Evolutionary conservation across 2,888 invertebrate species (phyloP), one percentile per base, ranked within the genome.

Genomic region (Leptopilina syphax): DNA sequence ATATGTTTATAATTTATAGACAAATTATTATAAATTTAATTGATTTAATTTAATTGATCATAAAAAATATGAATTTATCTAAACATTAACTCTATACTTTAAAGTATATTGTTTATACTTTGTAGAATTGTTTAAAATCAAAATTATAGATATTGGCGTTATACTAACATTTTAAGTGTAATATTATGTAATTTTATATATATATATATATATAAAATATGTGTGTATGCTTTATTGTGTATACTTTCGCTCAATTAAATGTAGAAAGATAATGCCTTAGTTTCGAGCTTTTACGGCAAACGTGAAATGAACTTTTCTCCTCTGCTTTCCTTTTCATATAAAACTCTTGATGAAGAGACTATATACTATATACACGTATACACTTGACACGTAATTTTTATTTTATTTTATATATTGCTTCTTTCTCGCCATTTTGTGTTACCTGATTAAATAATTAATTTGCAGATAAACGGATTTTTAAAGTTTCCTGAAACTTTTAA

Each of bases 221-320:
- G 34, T 34, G 3, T 10, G n/a, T 34, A 4, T 57, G n/a, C 34
- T 73, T 57, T 73, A 73, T 57, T 34, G 63, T 57, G 41, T 73
- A 50, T 12, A 44, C 34, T 73, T 57, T 57, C 5, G 8, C 73
- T 57, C 34, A 41, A 73, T 73, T 57, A 73, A 54, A 5, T 57
- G 9, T 57, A 3, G 5, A 27, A 44, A 57, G 54, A 73, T 34
- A n/a, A 73, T 57, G 4, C 57, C 13, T 57, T 9, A 13, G 27
- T 73, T 73, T 57, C n/a, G 57, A 54, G 10, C 73, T 73, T 73
- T 73, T 57, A 73, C 1, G 73, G 34, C 54, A 41, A 47, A 54
- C 57, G 8, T 34, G n/a, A 73, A 73, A 73, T 73, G 73, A 73
- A 73, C 34, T 57, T 57, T 54, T 73, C 24, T 70, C 73, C 27